These are phyloP conservation scores for Chrysochloris asiatica DNA, from an alignment of 2,113 vertebrate species.

Conservation along the genomic window DNA sequence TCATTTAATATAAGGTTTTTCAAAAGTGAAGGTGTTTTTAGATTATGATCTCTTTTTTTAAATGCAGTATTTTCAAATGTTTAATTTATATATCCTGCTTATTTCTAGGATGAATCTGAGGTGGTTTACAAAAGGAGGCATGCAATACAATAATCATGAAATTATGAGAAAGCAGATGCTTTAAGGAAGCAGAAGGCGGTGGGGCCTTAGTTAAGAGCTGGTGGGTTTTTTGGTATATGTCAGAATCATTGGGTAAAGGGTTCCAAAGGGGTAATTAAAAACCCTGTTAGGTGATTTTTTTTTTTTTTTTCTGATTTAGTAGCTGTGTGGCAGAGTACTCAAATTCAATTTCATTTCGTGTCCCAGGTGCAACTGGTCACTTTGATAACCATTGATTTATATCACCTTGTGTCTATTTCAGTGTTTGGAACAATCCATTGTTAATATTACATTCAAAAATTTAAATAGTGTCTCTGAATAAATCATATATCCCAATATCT, in stretches of 20 bases:
- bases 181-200: background rate
- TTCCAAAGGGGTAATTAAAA: background rate
- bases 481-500: background rate
- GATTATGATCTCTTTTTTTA: background rate
- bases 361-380: background rate
- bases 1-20: conserved; percentile 39
- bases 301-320: background rate
- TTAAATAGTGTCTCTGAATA: conserved; percentile 17
- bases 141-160: background rate
- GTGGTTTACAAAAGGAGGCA: background rate
- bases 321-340: background rate
- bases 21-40: background rate
- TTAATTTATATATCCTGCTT: background rate
- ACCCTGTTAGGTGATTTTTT: no score
- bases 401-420: background rate
- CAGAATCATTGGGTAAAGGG: background rate
- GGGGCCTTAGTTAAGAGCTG: background rate
- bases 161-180: conserved; percentile 3
- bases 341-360: background rate
- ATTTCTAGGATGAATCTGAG: conserved; percentile 36
- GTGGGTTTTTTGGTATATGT: background rate
- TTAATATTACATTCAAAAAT: background rate
- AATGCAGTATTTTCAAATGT: background rate
- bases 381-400: background rate
- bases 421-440: background rate